phyloP scores from a whole-genome alignment of 2,113 vertebrate genomes.

The Rhea pennata region DNA sequence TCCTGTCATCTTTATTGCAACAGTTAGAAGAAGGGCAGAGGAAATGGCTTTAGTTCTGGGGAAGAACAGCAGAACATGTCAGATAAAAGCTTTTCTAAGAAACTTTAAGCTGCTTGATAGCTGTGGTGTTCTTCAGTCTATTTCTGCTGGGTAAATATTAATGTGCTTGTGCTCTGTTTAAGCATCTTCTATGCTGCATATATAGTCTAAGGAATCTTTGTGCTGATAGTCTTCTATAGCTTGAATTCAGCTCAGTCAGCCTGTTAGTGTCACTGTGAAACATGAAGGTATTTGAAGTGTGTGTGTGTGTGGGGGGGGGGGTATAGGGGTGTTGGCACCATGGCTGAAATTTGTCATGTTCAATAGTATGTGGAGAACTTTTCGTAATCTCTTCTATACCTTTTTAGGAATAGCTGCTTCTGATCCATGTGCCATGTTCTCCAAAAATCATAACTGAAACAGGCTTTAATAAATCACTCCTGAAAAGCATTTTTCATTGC shows the following conservation, averaged over 20 bases:
- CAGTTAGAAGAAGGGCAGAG: neutral
- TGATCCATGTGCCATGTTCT: neutral
- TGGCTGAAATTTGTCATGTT: neutral
- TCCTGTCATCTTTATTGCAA: too few relatives aligned
- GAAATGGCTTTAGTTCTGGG: neutral
- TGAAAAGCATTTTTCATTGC: neutral
- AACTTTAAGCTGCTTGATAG: neutral
- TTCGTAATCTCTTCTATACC: neutral
- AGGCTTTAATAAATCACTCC: neutral
- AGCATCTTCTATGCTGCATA: accelerated
- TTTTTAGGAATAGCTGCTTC: neutral
- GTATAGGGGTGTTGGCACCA: neutral
- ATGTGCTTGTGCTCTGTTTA: neutral
- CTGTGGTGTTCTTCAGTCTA: neutral
- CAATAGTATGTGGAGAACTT: neutral
- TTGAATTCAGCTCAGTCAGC: too few relatives aligned
- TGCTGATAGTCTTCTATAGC: neutral
- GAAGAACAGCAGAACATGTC: neutral
- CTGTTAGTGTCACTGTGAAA: neutral
- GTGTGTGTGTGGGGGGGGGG: neutral
- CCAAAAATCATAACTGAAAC: neutral
- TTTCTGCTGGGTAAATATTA: neutral
- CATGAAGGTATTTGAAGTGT: neutral
- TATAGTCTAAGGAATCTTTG: neutral
- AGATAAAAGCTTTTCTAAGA: neutral